These are phyloP conservation scores for Ophthalmolycus amberensis DNA, from an alignment of 2,113 vertebrate genomes.

Conservation along the genomic window DNA sequence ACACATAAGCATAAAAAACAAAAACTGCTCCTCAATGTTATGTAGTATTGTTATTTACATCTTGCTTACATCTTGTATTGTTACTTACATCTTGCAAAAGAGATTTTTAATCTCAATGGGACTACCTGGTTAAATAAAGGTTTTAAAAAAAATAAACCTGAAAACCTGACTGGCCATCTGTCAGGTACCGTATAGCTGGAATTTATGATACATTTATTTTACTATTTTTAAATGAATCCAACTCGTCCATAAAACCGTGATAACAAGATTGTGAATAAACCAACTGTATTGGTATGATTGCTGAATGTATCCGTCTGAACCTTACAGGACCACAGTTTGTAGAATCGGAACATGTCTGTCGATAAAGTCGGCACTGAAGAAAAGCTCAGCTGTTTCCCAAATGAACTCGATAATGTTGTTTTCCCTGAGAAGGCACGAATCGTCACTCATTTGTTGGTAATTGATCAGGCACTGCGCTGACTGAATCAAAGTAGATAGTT, in stretches of 20 bases:
- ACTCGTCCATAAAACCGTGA: background rate
- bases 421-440: constrained; percentile 42
- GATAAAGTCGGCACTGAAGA: constrained; percentile 35
- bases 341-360: constrained; percentile 18
- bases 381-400: constrained; percentile 65
- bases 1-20: too few relatives aligned
- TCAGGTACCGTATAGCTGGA: background rate
- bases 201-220: background rate
- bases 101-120: too few relatives aligned
- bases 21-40: too few relatives aligned
- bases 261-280: background rate
- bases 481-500: constrained; percentile 12
- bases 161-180: background rate
- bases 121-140: too few relatives aligned
- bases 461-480: constrained; percentile 18
- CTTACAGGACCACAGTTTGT: background rate
- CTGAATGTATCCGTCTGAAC: background rate
- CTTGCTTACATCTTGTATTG: too few relatives aligned
- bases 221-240: background rate
- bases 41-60: too few relatives aligned
- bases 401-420: constrained; percentile 21
- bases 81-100: too few relatives aligned
- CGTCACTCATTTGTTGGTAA: constrained; percentile 38
- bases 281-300: background rate
- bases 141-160: too few relatives aligned